Conservation (phyloP, 2,888 invertebrate genomes). For the Alitta virens region DNA sequence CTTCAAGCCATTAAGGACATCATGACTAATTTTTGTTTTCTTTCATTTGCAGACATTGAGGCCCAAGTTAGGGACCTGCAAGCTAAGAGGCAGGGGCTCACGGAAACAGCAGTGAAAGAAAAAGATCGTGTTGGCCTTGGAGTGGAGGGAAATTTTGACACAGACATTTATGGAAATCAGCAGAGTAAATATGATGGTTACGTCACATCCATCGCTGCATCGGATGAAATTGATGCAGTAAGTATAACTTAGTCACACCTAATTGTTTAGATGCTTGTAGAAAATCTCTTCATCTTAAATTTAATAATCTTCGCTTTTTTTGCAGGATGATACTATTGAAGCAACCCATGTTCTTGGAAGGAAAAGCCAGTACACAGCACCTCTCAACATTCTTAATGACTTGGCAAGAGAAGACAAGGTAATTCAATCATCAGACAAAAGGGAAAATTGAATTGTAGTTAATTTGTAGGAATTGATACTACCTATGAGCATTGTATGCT, state of each 20-base stretch:
- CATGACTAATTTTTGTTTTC: too few relatives aligned
- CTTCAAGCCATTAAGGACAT: too few relatives aligned
- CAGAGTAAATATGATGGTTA: constrained; percentile 88
- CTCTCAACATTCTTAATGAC: constrained; percentile 84
- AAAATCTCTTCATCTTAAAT: too few relatives aligned
- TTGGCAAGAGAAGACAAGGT: constrained; percentile 73
- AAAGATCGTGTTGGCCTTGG: constrained; percentile 71
- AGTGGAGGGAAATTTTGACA: constrained; percentile 83
- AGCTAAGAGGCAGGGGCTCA: constrained; percentile 72
- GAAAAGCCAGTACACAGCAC: constrained; percentile 68
- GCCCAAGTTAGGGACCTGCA: constrained; percentile 91
- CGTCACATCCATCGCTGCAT: constrained; percentile 92
- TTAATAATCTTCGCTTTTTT: neutral
- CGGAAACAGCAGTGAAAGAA: constrained; percentile 59
- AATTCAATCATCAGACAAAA: too few relatives aligned
- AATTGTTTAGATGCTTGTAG: too few relatives aligned
- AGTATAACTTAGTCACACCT: too few relatives aligned
- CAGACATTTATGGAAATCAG: constrained; percentile 86
- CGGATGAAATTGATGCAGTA: constrained; percentile 80
- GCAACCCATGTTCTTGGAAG: too few relatives aligned
- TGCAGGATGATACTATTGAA: too few relatives aligned
- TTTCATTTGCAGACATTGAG: constrained; percentile 76
- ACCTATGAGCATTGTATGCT: too few relatives aligned
- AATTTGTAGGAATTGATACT: too few relatives aligned
- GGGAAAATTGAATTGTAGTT: too few relatives aligned